These are phyloP conservation scores for Drosophila paranaensis DNA, from an alignment of 2,888 invertebrate species.

Conservation along the genomic window DNA sequence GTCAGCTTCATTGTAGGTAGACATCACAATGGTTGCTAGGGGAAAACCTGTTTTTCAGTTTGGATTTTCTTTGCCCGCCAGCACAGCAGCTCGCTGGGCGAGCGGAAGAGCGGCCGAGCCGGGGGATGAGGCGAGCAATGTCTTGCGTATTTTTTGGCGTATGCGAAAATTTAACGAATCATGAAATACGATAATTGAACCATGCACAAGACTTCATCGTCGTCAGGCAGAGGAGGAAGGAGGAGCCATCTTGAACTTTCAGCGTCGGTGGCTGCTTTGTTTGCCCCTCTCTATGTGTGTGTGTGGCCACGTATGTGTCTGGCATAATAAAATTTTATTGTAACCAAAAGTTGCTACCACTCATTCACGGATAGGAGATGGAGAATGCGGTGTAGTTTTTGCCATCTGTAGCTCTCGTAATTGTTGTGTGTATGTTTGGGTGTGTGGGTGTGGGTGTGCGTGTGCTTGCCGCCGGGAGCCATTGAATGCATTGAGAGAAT, in stretches of 20 bases:
- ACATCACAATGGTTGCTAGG: slow-evolving; percentile 77
- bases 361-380: slow-evolving; percentile 49
- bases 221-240: slow-evolving; percentile 25
- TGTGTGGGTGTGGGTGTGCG: not conserved
- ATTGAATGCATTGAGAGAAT: slow-evolving; percentile 16
- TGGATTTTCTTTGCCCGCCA: slow-evolving; percentile 62
- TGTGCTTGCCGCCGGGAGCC: slow-evolving; percentile 26
- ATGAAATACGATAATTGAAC: slow-evolving; percentile 84
- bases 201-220: slow-evolving; percentile 82
- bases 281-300: slow-evolving; percentile 34
- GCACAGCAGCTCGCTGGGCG: not conserved
- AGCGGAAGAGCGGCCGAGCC: not conserved
- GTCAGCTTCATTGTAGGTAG: slow-evolving; percentile 66
- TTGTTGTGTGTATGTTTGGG: slow-evolving; percentile 40
- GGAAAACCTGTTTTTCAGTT: slow-evolving; percentile 76
- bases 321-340: slow-evolving; percentile 80
- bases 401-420: slow-evolving; percentile 53
- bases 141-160: slow-evolving; percentile 72
- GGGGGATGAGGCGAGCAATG: slow-evolving; percentile 30
- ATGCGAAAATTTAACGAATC: slow-evolving; percentile 84
- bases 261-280: slow-evolving; percentile 58
- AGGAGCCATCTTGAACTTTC: slow-evolving; percentile 54
- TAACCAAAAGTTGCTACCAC: slow-evolving; percentile 78
- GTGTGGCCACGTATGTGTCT: slow-evolving; percentile 63
- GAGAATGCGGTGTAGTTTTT: slow-evolving; percentile 52